Evolutionary conservation across 1,140 invertebrate species (phyloP), one percentile per base, ranked within the genome.

Genomic region (Melipona quadrifasciata): DNA sequence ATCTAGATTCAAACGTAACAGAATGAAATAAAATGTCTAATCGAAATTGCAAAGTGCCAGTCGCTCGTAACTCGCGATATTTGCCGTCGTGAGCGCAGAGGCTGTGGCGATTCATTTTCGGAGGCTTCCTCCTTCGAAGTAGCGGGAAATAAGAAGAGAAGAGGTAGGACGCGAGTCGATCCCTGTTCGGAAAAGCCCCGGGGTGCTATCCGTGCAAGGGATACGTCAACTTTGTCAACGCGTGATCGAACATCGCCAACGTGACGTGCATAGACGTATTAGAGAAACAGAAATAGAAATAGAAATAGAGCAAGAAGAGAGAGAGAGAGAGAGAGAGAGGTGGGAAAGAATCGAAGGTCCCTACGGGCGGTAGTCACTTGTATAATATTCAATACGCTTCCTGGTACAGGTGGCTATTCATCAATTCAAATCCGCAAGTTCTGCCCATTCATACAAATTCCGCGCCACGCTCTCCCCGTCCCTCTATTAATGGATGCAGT

Each of bases 401-500:
- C 57, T 75, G 73, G 70, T 82, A 77, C 70, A 84, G 88, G 80
- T 86, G 88, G 89, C 92, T 91, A 93, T 93, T 93, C 92, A 91
- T 93, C 93, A 93, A 92, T 93, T 93, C 88, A 89, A 91, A 92
- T 94, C 92, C 90, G 80, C 91, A 91, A 92, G 90, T 92, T 93
- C 91, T 92, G 85, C 75, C 87, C 90, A 93, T 93, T 92, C 91
- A 92, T 93, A 93, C 91, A 88, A 91, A 93, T 93, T 92, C 90
- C 67, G 85, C 86, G 87, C 83, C 83, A 71, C 84, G 87, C 74
- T 85, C 74, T 85, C 80, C 39, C 85, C 51, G 77, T 74, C 78
- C 78, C 67, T 89, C 87, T 86, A 87, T 92, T 93, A 94, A 93
- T 93, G 92, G 91, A 90, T 92, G 90, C 90, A 89, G 90, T 83